Evolutionary conservation across 2,113 vertebrate species (phyloP).

Genomic region (Corythoichthys intestinalis): DNA sequence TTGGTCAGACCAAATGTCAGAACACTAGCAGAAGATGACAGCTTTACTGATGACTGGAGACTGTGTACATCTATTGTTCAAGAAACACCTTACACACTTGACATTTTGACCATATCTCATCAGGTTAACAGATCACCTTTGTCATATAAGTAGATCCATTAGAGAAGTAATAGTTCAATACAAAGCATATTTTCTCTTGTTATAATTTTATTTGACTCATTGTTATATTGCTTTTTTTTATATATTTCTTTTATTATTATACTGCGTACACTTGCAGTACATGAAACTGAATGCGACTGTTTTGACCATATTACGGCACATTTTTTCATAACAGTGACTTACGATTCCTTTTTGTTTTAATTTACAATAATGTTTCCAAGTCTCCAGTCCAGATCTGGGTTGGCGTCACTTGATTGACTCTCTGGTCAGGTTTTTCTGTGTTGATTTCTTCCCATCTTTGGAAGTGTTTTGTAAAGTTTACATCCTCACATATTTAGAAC

Average conservation of each 20-base stretch:
- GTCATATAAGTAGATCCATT: constrained; percentile 26
- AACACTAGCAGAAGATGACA: background rate
- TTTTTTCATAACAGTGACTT: background rate
- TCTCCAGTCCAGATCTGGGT: background rate
- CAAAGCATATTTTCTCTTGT: background rate
- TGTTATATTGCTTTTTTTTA: background rate
- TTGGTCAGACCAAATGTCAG: background rate
- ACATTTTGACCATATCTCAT: constrained; percentile 11
- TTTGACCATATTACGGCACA: background rate
- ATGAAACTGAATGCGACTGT: background rate
- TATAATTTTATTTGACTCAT: background rate
- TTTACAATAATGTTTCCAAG: background rate
- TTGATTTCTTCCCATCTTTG: background rate
- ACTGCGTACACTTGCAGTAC: background rate
- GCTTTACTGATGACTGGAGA: constrained; percentile 30
- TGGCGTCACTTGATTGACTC: background rate
- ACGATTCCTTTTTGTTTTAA: background rate
- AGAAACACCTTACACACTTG: constrained; percentile 13
- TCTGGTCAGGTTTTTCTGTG: background rate
- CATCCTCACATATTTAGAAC: background rate
- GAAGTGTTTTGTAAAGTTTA: background rate
- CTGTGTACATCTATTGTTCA: constrained; percentile 28
- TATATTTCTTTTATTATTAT: background rate
- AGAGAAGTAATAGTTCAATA: constrained; percentile 4
- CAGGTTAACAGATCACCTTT: constrained; percentile 16